These are phyloP conservation scores for Heliconius cydno DNA, from an alignment of 2,888 invertebrate species.

Conservation along the genomic window DNA sequence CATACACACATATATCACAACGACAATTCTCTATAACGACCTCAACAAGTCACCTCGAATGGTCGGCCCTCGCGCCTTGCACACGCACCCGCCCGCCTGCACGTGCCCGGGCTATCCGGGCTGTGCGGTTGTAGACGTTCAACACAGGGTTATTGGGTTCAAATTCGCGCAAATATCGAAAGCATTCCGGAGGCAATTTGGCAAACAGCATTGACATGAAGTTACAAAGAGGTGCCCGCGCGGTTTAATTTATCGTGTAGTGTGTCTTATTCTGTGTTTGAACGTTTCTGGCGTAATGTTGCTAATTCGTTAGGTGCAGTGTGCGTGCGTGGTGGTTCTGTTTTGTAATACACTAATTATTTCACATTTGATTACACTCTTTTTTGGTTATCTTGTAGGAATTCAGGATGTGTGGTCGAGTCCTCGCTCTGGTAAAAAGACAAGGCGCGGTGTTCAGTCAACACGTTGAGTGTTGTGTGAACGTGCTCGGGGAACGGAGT, in stretches of 20 bases:
- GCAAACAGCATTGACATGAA: constrained; percentile 57
- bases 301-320: constrained; percentile 33
- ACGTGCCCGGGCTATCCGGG: constrained; percentile 18
- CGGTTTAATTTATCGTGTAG: constrained; percentile 41
- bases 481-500: background rate
- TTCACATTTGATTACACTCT: background rate
- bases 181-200: constrained; percentile 61
- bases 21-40: constrained; percentile 46
- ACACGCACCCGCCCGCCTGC: constrained; percentile 43
- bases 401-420: too few relatives aligned
- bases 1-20: constrained; percentile 38
- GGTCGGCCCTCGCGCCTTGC: constrained; percentile 48
- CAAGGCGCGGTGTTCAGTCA: background rate
- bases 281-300: constrained; percentile 29
- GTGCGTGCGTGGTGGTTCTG: background rate
- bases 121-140: constrained; percentile 29
- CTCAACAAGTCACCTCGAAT: constrained; percentile 50
- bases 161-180: constrained; percentile 6
- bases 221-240: constrained; percentile 55
- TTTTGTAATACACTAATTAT: background rate
- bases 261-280: constrained; percentile 47
- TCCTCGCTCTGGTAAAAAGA: background rate
- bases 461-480: too few relatives aligned
- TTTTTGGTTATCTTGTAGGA: too few relatives aligned
- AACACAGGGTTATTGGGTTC: background rate